Evolutionary conservation across 2,113 vertebrate genomes (phyloP).

Genomic region (Mesocricetus auratus): DNA sequence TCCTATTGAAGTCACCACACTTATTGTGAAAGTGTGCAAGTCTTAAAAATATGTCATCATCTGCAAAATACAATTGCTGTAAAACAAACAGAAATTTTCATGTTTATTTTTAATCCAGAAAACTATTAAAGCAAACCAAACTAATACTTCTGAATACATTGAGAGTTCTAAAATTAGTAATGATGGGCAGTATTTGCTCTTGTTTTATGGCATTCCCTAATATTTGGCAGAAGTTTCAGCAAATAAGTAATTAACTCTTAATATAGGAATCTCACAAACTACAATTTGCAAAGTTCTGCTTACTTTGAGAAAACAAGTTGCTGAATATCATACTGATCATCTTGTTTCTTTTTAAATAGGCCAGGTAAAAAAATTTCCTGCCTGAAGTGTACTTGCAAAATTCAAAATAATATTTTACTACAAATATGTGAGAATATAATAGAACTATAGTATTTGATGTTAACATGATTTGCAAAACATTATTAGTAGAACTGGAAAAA

Average conservation of each 20-base stretch:
- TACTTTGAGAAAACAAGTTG: background rate
- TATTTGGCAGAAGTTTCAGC: background rate
- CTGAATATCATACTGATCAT: background rate
- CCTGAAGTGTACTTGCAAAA: background rate
- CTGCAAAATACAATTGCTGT: background rate
- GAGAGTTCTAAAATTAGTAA: background rate
- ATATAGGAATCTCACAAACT: background rate
- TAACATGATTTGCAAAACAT: background rate
- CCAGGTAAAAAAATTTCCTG: background rate
- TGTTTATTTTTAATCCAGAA: background rate
- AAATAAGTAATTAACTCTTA: background rate
- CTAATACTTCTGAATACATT: background rate
- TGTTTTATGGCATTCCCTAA: background rate
- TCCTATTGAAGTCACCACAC: background rate
- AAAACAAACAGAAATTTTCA: background rate
- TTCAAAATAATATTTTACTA: background rate
- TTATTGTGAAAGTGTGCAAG: background rate
- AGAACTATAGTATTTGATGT: background rate
- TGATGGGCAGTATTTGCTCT: background rate
- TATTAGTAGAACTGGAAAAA: background rate
- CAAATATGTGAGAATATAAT: background rate
- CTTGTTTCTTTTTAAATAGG: background rate
- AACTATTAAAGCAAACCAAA: background rate
- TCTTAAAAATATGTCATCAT: background rate
- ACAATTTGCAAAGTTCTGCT: background rate